A percentile compares a stretch with the other conserved stretches of the same genome.
These are phyloP conservation scores for Chaetoderma sp. DNA, from an alignment of 2,888 invertebrate species.

Conservation along the genomic window DNA sequence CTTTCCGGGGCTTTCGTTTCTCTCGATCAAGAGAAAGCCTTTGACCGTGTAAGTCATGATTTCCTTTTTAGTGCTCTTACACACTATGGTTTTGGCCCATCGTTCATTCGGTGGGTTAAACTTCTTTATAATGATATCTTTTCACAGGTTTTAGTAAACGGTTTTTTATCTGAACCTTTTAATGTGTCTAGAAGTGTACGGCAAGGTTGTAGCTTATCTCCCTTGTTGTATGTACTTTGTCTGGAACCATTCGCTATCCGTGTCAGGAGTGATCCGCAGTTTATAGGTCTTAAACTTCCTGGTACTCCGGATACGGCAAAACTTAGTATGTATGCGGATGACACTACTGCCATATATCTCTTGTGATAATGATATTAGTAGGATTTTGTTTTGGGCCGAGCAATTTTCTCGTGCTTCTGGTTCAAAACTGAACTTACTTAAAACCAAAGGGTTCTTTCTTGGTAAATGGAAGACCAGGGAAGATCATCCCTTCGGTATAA, in stretches of 20 bases:
- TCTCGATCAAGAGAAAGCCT: conserved; percentile 45
- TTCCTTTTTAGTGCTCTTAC: conserved; percentile 35
- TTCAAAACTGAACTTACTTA: conserved; percentile 31
- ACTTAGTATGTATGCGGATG: conserved; percentile 23
- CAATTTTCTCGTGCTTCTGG: conserved; percentile 19
- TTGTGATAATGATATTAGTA: conserved; percentile 6
- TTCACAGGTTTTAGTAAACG: conserved; percentile 8
- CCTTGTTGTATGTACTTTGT: conserved; percentile 12
- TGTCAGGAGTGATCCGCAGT: conserved; percentile 8
- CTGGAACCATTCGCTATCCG: conserved; percentile 11
- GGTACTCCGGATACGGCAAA: conserved; percentile 4
- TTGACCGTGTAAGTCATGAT: conserved; percentile 39
- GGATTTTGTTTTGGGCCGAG: conserved; percentile 3
- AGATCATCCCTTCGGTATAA: conserved; percentile 38
- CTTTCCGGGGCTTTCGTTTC: conserved; percentile 31
- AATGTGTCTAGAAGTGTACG: conserved; percentile 10
- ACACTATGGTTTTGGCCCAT: conserved; percentile 36
- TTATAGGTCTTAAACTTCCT: conserved; percentile 24
- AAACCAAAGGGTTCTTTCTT: conserved; percentile 34
- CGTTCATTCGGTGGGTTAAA: conserved; percentile 36
- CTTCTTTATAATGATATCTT: conserved; percentile 32
- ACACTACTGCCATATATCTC: conserved; percentile 11
- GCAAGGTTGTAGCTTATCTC: conserved; percentile 16
- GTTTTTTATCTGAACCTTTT: conserved; percentile 7
- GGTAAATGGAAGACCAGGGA: conserved; percentile 37